These are phyloP conservation scores for Drosophila parvula DNA, from an alignment of 1,140 invertebrate genomes.

Conservation along the genomic window DNA sequence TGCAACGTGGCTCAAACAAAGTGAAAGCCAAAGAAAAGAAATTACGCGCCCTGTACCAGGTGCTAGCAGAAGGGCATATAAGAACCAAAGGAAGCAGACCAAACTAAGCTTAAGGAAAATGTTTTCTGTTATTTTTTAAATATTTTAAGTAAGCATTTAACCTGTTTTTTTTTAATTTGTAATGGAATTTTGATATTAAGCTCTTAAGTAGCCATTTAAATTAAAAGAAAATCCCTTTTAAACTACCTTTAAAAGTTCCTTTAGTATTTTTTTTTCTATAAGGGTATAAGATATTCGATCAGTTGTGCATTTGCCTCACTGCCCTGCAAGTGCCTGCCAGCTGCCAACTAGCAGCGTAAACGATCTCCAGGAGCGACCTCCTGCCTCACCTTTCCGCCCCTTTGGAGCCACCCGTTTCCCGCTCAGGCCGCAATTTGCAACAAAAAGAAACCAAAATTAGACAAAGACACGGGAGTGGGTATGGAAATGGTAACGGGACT, in stretches of 20 bases:
- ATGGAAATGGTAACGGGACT: conserved; percentile 16
- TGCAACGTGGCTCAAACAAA: conserved; percentile 71
- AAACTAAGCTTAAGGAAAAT: too few relatives aligned
- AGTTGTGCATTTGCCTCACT: too few relatives aligned
- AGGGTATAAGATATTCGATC: too few relatives aligned
- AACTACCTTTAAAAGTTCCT: too few relatives aligned
- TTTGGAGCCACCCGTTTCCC: conserved; percentile 1
- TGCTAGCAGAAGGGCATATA: conserved; percentile 1
- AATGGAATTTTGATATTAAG: background rate
- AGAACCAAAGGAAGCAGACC: background rate
- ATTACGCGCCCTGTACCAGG: conserved; percentile 50
- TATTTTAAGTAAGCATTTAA: too few relatives aligned
- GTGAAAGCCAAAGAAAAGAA: conserved; percentile 79
- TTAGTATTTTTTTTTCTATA: too few relatives aligned
- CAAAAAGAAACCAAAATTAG: conserved; percentile 75
- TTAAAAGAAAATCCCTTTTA: too few relatives aligned
- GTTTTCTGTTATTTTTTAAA: too few relatives aligned
- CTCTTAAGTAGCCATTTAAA: background rate
- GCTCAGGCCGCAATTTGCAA: conserved; percentile 49
- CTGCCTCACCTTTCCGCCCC: conserved; percentile 10
- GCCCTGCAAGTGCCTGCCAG: conserved; percentile 17
- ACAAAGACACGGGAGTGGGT: conserved; percentile 52
- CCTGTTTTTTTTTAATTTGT: too few relatives aligned
- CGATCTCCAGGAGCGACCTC: conserved; percentile 21
- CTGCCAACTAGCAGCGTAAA: conserved; percentile 35